Evolutionary conservation across 1,140 invertebrate genomes (phyloP), one percentile per base, ranked within the genome.

Genomic region (Macrosteles quadrilineatus): DNA sequence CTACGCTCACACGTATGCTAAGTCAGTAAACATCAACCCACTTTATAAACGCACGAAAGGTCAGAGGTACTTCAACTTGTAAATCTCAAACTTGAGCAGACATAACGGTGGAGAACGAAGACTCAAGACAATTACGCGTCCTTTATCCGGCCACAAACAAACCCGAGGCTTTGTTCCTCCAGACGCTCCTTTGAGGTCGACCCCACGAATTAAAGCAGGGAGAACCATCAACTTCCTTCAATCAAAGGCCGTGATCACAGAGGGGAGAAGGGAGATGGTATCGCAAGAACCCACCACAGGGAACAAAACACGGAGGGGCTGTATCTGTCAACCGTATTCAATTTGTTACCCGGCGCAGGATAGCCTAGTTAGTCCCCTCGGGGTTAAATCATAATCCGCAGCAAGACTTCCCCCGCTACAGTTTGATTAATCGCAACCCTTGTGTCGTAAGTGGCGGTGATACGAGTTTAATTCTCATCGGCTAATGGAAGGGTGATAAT

Each of bases 281-380:
- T 40, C 36, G 17, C 36, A 40, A 40, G 36, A 53, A 53, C 11
- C 47, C 11, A 11, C 11, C 21, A 19, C 47, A 14, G 47, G 21
- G 47, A 19, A 11, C 11, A 53, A 53, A 53, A 53, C 11, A 53
- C 47, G 47, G 11, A 53, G 47, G 21, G 11, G 47, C 47, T 19
- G 47, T 53, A 19, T 53, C 47, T 53, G 47, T 53, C 47, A 53
- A 19, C 47, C 47, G 47, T 53, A 53, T 53, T 53, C 47, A 53
- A 53, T 53, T 21, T 53, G 47, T 53, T 17, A 11, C 19, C 47
- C 19, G 11, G 47, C 6, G 47, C 11, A 53, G 11, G 11, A 53
- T 53, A 53, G 47, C 47, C 47, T 53, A 53, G 47, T 53, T 53
- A 53, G 47, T 11, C 47, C 21, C 11, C 47, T 53, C 19, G 11